A percentile compares a stretch with the other conserved stretches of the same genome.
Evolutionary conservation across 2,113 vertebrate genomes (phyloP).

Genomic region (Cyanoramphus novaezelandiae): DNA sequence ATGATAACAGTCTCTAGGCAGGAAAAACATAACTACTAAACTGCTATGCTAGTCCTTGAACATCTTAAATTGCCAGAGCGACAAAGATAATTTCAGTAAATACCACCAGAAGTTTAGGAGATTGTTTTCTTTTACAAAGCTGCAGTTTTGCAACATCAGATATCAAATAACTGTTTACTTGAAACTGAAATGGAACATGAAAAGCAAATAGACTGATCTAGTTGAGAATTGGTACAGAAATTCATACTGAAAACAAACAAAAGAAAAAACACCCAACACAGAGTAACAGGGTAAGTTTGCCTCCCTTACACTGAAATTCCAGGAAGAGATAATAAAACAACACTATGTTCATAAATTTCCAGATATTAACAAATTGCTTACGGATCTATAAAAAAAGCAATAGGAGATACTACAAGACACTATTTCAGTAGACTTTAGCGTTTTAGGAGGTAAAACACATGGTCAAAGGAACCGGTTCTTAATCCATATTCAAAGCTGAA

Average conservation of each 20-base stretch:
- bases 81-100: conserved; percentile 18
- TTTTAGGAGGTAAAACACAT: conserved; percentile 68
- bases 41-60: background rate
- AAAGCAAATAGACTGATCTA: background rate
- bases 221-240: background rate
- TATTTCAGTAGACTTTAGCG: conserved; percentile 33
- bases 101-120: background rate
- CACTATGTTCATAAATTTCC: background rate
- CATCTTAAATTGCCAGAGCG: background rate
- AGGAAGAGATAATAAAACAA: conserved; percentile 16
- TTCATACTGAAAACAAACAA: background rate
- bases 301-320: background rate
- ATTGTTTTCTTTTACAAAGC: background rate
- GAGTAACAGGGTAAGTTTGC: background rate
- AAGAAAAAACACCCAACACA: background rate
- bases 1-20: background rate
- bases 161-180: background rate
- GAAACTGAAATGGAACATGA: background rate
- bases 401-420: background rate
- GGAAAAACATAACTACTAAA: background rate
- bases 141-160: background rate
- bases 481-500: conserved; percentile 69
- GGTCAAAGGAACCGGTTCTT: conserved; percentile 66
- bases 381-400: background rate
- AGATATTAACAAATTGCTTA: background rate